Base-by-base conservation (phyloP, 2,888 invertebrate genomes). In the Parasteatoda lunata region DNA sequence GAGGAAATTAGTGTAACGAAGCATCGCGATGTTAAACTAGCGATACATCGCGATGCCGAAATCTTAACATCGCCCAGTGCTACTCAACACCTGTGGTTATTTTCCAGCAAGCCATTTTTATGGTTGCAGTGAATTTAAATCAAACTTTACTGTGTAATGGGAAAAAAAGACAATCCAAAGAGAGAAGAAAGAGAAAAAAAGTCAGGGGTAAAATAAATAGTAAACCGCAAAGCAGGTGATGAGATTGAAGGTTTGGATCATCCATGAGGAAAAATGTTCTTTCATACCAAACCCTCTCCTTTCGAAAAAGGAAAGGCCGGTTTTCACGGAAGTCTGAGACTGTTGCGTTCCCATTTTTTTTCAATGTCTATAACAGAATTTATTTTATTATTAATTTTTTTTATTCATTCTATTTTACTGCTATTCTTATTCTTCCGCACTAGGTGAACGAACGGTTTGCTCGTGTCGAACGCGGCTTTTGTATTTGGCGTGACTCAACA, bases 321-420 rank as follows among this genome's bases (percentile, higher is more conserved):
- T 45, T 71, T 64, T 71, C 68, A 49, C 80, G 85, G 80, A 86
- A 80, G 80, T 80, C 80, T 80, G 80, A 51, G 80, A 77, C 80
- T 71, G 52, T 48, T 59, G 71, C 54, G 80, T 77, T 76, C 80
- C 66, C 71, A 77, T 86, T 86, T 86, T 85, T 77, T 86, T 86
- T 86, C 85, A 86, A 86, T 86, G 85, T 86, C 85, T 86, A 80
- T 86, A 80, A 72, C 80, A 86, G 80, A 80, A 66, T 77, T 64
- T 54, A 49, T 52, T 75, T 59, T 77, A 52, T 72, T 69, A 7
- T 70, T 84, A 30, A 65, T 30, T 80, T 79, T 85, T 84, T 66
- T 52, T 71, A 30, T 30, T 30, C 30, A 30, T 30, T 30, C 30
- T 30, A 30, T 30, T 30, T 30, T 30, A 30, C 30, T 2, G 30